A percentile compares a stretch with the other conserved stretches of the same genome.
Conservation (phyloP, 2,888 invertebrate genomes). For the Atethmia centrago region DNA sequence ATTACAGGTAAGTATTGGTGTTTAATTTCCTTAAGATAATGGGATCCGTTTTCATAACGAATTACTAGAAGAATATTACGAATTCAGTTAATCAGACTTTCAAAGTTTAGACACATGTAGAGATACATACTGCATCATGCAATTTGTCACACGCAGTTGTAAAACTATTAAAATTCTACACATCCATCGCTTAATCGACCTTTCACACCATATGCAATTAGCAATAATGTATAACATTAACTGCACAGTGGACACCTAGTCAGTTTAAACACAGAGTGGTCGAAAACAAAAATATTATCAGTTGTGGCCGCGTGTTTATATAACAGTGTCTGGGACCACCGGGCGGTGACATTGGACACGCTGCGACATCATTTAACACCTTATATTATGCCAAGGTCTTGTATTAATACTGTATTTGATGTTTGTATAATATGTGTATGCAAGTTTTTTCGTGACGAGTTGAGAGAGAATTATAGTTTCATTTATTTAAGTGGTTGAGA, state of each 20-base stretch:
- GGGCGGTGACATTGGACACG: conserved; percentile 69
- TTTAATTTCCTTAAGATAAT: background rate
- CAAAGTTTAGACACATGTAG: background rate
- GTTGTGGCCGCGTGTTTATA: conserved; percentile 66
- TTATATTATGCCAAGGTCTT: conserved; percentile 59
- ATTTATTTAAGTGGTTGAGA: too few relatives aligned
- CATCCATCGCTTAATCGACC: background rate
- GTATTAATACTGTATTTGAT: conserved; percentile 30
- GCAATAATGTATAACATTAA: conserved; percentile 43
- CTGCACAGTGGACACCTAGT: conserved; percentile 24
- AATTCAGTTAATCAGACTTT: background rate
- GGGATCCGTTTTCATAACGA: background rate
- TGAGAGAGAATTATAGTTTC: background rate
- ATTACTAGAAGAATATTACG: background rate
- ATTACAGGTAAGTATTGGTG: background rate
- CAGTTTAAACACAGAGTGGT: conserved; percentile 54
- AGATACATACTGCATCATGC: background rate
- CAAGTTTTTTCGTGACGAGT: background rate
- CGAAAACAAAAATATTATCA: conserved; percentile 73
- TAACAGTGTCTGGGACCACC: conserved; percentile 65
- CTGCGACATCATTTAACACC: conserved; percentile 57
- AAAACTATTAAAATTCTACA: background rate
- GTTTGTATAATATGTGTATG: conserved; percentile 3
- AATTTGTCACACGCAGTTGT: background rate
- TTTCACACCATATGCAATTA: conserved; percentile 25